These are phyloP conservation scores for Sparus aurata DNA, from an alignment of 2,797 vertebrate genomes.

Conservation along the genomic window DNA sequence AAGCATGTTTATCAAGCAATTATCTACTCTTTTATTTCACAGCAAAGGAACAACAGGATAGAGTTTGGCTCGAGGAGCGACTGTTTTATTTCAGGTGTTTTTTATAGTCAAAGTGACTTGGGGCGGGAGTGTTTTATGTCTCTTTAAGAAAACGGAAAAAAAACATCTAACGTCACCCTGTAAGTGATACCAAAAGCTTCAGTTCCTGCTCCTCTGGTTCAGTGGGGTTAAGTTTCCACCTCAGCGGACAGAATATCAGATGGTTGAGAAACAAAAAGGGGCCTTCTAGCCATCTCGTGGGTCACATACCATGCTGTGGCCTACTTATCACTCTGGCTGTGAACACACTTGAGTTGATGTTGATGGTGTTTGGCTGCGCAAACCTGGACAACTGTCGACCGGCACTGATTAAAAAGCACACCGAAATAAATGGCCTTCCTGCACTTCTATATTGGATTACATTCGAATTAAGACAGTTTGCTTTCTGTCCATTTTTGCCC, in stretches of 20 bases:
- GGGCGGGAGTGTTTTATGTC: conserved; percentile 11
- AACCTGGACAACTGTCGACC: conserved; percentile 19
- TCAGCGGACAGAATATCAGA: conserved; percentile 78
- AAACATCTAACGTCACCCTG: conserved; percentile 42
- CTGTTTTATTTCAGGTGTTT: conserved; percentile 36
- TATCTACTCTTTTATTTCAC: conserved; percentile 53
- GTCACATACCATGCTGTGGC: conserved; percentile 80
- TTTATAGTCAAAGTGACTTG: conserved; percentile 34
- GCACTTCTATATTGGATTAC: background rate
- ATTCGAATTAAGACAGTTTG: background rate
- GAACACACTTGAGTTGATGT: conserved; percentile 62
- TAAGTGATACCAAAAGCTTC: conserved; percentile 63
- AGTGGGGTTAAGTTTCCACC: conserved; percentile 74
- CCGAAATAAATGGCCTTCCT: conserved; percentile 2
- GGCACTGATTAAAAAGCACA: conserved; percentile 3
- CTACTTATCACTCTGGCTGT: conserved; percentile 77
- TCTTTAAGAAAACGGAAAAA: conserved; percentile 55
- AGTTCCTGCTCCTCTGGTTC: conserved; percentile 60
- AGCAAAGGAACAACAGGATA: conserved; percentile 3
- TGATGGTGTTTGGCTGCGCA: conserved; percentile 54
- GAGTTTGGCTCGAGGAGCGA: conserved; percentile 10
- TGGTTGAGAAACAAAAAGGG: conserved; percentile 80
- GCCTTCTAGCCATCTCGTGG: conserved; percentile 71
- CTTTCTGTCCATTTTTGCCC: background rate
- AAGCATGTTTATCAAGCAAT: conserved; percentile 62